Evolutionary conservation across 2,888 invertebrate genomes (phyloP), one percentile per base, ranked within the genome.

Genomic region (Apotomis capreana): DNA sequence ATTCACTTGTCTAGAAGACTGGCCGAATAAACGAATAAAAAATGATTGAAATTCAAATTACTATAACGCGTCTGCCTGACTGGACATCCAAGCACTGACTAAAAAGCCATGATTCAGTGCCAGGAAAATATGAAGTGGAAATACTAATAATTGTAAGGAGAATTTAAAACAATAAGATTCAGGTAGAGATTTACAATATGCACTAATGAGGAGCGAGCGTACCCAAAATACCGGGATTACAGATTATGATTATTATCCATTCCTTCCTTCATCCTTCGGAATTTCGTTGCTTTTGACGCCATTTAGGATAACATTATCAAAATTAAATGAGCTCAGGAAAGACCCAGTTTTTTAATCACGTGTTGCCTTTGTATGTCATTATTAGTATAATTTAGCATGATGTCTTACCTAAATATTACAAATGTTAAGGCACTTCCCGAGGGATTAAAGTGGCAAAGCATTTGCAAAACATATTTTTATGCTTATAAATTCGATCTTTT

Each of bases 261-360:
- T 26, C 15, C 46, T n/a, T n/a, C n/a, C n/a, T n/a, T n/a, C n/a
- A n/a, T 6, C 63, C 44, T 3, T 26, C 15, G 65, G 65, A 46
- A 65, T 65, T 13, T 63, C 10, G 55, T 55, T 55, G 36, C 65
- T 55, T 65, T 65, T 46, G n/a, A 65, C 65, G 55, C 65, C 9
- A 55, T 44, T 57, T 44, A 46, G 1, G 44, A 5, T 40, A 54
- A 54, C 5, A 10, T 6, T 8, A 40, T 40, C 9, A 4, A 54
- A 10, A 26, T 26, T 8, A n/a, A 44, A 46, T 65, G 15, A 44
- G 46, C 26, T 6, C 5, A 55, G 64, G 44, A 15, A 64, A 64
- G 15, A 10, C 54, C 51, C 3, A 15, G 36, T 8, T 6, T 13
- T 26, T 26, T 36, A 61, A 36, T 49, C 5, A 10, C n/a, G n/a